Evolutionary conservation across 2,113 vertebrate species (phyloP).

Genomic region (Sebastes fasciatus): DNA sequence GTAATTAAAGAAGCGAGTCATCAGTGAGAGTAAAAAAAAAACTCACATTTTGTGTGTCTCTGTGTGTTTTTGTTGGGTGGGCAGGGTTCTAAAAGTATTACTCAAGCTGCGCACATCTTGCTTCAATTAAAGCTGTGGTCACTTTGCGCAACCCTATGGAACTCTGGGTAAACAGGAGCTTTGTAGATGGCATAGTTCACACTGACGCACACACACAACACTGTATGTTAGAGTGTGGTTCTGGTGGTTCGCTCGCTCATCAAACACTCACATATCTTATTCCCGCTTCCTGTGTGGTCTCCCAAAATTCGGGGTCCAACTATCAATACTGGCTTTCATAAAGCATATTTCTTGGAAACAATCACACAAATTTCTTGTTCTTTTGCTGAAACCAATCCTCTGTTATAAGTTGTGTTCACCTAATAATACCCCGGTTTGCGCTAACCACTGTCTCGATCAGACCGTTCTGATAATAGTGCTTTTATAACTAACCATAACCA

Average conservation of each 20-base stretch:
- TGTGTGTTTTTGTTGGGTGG: constrained; percentile 53
- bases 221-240: constrained; percentile 59
- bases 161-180: constrained; percentile 80
- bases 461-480: constrained; percentile 48
- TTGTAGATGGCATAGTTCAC: constrained; percentile 63
- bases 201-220: constrained; percentile 53
- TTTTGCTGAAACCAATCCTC: constrained; percentile 44
- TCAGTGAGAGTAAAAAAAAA: constrained; percentile 67
- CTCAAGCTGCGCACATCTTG: constrained; percentile 79
- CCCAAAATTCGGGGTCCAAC: constrained; percentile 18
- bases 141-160: constrained; percentile 79
- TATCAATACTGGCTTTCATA: constrained; percentile 56
- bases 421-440: constrained; percentile 34
- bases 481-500: constrained; percentile 51
- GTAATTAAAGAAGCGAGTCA: constrained; percentile 71
- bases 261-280: constrained; percentile 58
- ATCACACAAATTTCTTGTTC: constrained; percentile 25
- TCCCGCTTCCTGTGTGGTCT: constrained; percentile 74
- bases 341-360: constrained; percentile 63
- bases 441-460: constrained; percentile 39
- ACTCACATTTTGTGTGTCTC: constrained; percentile 34
- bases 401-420: constrained; percentile 27
- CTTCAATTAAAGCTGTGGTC: constrained; percentile 80
- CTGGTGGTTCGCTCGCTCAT: constrained; percentile 59
- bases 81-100: constrained; percentile 72